Conservation (phyloP, 2,797 vertebrate species). For the Meda fulgida region DNA sequence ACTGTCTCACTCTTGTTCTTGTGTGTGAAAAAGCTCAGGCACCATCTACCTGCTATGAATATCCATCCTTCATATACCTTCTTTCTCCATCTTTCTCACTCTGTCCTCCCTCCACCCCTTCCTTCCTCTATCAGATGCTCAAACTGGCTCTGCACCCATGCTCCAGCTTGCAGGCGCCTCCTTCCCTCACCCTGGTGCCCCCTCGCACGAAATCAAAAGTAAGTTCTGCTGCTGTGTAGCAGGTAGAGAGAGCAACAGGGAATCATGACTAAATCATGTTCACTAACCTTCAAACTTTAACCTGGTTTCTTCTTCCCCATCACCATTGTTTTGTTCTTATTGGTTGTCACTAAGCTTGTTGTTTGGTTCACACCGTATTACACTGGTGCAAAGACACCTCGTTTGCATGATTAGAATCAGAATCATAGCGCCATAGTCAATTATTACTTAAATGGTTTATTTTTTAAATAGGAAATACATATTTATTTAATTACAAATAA, state of each 20-base stretch:
- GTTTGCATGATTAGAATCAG: not conserved
- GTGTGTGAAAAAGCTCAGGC: constrained; percentile 53
- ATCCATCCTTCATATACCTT: constrained; percentile 66
- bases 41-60: constrained; percentile 53
- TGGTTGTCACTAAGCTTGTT: not conserved
- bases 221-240: constrained; percentile 68
- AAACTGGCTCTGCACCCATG: constrained; percentile 83
- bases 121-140: constrained; percentile 79
- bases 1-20: constrained; percentile 53
- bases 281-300: not conserved
- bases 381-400: not conserved
- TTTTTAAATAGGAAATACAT: not conserved
- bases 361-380: not conserved
- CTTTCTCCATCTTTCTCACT: constrained; percentile 41
- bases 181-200: constrained; percentile 81
- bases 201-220: constrained; percentile 84
- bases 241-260: constrained; percentile 32
- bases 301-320: constrained; percentile 15
- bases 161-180: constrained; percentile 83
- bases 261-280: constrained; percentile 1
- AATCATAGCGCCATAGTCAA: not conserved
- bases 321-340: constrained; percentile 2
- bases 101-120: constrained; percentile 53
- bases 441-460: not conserved
- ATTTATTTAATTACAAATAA: not conserved